These are phyloP conservation scores for Gallinago jamesoni DNA, from an alignment of 2,113 vertebrate genomes.

Conservation along the genomic window DNA sequence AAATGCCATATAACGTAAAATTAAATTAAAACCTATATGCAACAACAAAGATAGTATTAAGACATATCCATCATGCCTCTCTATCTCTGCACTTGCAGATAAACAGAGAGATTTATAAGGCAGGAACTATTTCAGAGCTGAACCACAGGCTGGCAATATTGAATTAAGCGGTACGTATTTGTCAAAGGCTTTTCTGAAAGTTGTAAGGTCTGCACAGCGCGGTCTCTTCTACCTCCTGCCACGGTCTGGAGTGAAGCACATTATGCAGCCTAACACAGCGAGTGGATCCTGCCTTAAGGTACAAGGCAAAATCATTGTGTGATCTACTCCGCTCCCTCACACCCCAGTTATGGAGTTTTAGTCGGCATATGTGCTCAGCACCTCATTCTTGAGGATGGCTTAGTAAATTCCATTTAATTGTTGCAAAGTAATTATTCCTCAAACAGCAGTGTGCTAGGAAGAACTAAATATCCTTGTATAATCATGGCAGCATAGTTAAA, in stretches of 20 bases:
- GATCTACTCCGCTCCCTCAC: not conserved
- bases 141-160: slow-evolving; percentile 47
- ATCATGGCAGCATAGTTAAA: not conserved
- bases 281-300: not conserved
- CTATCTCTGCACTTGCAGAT: slow-evolving; percentile 52
- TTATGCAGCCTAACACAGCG: not conserved
- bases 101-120: slow-evolving; percentile 55
- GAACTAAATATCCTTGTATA: not conserved
- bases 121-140: slow-evolving; percentile 46
- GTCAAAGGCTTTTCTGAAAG: slow-evolving; percentile 36
- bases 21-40: slow-evolving; percentile 54
- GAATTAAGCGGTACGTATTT: slow-evolving; percentile 54
- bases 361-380: not conserved
- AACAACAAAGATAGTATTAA: slow-evolving; percentile 57
- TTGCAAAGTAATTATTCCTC: not conserved
- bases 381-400: not conserved
- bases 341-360: not conserved
- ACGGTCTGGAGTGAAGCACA: not conserved
- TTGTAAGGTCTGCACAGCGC: not conserved
- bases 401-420: not conserved
- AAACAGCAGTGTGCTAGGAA: not conserved
- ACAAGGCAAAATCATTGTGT: not conserved
- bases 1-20: slow-evolving; percentile 42
- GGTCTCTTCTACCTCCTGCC: not conserved
- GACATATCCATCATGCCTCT: slow-evolving; percentile 22